These are phyloP conservation scores for Megaceryle maxima DNA, from an alignment of 2,113 vertebrate species.

Conservation along the genomic window DNA sequence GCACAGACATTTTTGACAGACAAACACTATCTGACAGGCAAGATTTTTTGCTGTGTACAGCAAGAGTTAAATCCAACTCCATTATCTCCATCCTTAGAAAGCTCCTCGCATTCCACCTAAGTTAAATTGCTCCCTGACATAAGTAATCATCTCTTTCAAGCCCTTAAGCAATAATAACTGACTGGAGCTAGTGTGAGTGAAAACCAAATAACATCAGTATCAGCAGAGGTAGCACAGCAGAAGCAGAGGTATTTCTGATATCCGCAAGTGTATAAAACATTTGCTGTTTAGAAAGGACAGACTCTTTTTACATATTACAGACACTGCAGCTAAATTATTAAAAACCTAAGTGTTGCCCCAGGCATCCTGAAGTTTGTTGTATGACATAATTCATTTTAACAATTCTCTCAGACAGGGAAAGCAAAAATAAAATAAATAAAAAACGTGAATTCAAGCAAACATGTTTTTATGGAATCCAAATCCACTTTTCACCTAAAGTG, in stretches of 20 bases:
- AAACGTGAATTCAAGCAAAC: background rate
- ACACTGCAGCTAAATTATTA: background rate
- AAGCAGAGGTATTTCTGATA: conserved; percentile 9
- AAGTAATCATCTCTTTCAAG: conserved; percentile 46
- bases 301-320: conserved; percentile 1
- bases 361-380: background rate
- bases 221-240: background rate
- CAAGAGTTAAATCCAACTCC: background rate
- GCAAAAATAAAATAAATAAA: background rate
- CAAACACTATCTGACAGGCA: background rate
- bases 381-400: background rate
- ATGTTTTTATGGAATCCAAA: background rate
- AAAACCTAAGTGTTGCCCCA: background rate
- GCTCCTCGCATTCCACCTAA: background rate
- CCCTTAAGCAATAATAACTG: conserved; percentile 40
- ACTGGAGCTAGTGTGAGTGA: background rate
- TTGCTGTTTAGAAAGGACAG: background rate
- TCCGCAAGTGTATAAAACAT: background rate
- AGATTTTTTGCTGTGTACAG: background rate
- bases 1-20: background rate
- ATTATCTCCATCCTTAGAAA: background rate
- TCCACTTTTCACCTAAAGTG: background rate
- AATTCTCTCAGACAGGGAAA: background rate
- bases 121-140: conserved; percentile 31
- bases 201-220: background rate